Conservation (phyloP, 2,797 vertebrate genomes). For the Capromys pilorides region DNA sequence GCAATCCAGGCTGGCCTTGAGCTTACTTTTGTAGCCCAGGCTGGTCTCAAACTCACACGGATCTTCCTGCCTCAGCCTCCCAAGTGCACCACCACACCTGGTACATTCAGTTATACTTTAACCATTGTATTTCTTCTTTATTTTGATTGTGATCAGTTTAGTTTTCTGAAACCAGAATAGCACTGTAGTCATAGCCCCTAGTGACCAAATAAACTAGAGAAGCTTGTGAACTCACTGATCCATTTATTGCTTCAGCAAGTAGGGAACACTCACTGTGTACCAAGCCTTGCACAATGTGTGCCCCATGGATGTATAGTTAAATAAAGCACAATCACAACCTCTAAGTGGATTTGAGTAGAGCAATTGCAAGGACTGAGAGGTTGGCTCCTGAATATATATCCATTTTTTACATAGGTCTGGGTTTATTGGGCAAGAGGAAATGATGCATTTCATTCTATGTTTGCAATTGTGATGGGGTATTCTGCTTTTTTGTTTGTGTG, state of each 20-base stretch:
- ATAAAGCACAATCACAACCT: not conserved
- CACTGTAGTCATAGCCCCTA: too few species aligned
- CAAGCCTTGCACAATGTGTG: not conserved
- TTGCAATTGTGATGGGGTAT: not conserved
- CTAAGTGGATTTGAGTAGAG: not conserved
- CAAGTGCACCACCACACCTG: too few species aligned
- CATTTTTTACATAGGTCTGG: too few species aligned
- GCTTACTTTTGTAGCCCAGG: too few species aligned
- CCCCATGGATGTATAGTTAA: not conserved
- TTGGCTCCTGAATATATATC: not conserved
- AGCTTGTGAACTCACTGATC: not conserved
- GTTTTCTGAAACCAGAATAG: not conserved
- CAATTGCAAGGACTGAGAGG: not conserved
- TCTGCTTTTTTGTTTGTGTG: not conserved
- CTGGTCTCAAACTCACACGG: too few species aligned
- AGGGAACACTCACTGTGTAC: not conserved
- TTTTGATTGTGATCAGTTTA: not conserved
- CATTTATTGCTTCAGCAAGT: not conserved
- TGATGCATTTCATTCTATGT: not conserved
- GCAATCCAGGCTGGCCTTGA: too few species aligned
- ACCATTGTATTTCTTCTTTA: not conserved
- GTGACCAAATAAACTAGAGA: not conserved
- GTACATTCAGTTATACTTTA: too few species aligned
- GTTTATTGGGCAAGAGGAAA: not conserved
- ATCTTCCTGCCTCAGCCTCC: too few species aligned